Evolutionary conservation across 2,113 vertebrate species (phyloP).

Genomic region (Nematolebias whitei): DNA sequence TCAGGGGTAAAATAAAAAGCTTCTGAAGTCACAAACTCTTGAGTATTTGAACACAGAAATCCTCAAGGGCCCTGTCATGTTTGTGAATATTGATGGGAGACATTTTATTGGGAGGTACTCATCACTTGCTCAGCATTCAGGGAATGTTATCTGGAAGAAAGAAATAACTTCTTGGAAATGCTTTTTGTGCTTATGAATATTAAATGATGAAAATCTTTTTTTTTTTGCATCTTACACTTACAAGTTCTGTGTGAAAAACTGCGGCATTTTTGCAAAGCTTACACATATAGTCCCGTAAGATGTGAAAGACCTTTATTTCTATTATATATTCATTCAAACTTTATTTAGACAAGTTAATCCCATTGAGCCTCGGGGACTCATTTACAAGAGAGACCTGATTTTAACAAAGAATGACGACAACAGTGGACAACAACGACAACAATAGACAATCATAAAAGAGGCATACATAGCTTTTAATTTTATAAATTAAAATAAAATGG

Average conservation of each 20-base stretch:
- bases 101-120: conserved; percentile 3
- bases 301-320: not conserved
- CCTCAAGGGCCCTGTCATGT: conserved; percentile 11
- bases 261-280: not conserved
- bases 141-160: not conserved
- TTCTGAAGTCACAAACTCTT: conserved; percentile 21
- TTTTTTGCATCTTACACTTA: not conserved
- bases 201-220: not conserved
- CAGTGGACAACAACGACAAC: too few relatives aligned
- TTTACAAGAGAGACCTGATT: too few relatives aligned
- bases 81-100: conserved; percentile 10
- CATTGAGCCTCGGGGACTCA: too few relatives aligned
- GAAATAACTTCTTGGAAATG: not conserved
- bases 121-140: conserved; percentile 1
- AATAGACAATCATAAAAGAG: too few relatives aligned
- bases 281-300: not conserved
- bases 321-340: too few relatives aligned
- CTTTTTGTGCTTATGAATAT: not conserved
- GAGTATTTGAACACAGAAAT: conserved; percentile 19
- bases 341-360: too few relatives aligned
- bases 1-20: conserved; percentile 32
- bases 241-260: not conserved
- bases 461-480: too few relatives aligned
- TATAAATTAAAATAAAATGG: too few relatives aligned
- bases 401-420: too few relatives aligned